Evolutionary conservation across 2,888 invertebrate species (phyloP).

Genomic region (Polydrusus cervinus): DNA sequence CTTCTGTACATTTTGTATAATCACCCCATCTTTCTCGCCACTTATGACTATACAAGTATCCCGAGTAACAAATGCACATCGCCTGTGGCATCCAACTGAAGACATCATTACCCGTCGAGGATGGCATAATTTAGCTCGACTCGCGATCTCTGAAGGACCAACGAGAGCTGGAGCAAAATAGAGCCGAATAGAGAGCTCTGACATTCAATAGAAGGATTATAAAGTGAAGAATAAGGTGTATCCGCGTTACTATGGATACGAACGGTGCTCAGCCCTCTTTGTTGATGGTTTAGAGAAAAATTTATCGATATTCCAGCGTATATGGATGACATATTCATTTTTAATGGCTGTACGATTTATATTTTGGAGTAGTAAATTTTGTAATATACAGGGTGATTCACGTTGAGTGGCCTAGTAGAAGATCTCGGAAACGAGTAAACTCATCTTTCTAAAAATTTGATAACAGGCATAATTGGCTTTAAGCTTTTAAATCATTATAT

Average conservation of each 20-base stretch:
- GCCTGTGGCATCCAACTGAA: slow-evolving; percentile 32
- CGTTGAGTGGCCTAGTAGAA: too few species aligned
- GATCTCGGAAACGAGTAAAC: too few species aligned
- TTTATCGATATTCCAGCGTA: not conserved
- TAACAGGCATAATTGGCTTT: too few species aligned
- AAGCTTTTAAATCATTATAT: too few species aligned
- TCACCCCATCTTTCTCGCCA: slow-evolving; percentile 4
- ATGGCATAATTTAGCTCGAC: slow-evolving; percentile 44
- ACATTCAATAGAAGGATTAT: slow-evolving; percentile 46
- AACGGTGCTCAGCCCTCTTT: slow-evolving; percentile 22
- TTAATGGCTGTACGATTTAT: too few species aligned
- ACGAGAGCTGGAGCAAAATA: slow-evolving; percentile 30
- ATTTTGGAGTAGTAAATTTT: too few species aligned
- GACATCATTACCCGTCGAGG: slow-evolving; percentile 47
- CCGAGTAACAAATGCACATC: slow-evolving; percentile 42
- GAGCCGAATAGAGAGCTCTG: slow-evolving; percentile 38
- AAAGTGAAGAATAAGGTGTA: slow-evolving; percentile 37
- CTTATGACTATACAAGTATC: slow-evolving; percentile 22
- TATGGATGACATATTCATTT: slow-evolving; percentile 7
- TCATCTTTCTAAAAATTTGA: too few species aligned
- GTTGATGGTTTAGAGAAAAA: slow-evolving; percentile 17
- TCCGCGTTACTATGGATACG: slow-evolving; percentile 36
- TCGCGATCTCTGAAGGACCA: slow-evolving; percentile 32
- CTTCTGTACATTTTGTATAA: not conserved
- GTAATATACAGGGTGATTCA: too few species aligned